Evolutionary conservation across 1,140 invertebrate species (phyloP), one percentile per base, ranked within the genome.

Genomic region (Drosophila azteca): DNA sequence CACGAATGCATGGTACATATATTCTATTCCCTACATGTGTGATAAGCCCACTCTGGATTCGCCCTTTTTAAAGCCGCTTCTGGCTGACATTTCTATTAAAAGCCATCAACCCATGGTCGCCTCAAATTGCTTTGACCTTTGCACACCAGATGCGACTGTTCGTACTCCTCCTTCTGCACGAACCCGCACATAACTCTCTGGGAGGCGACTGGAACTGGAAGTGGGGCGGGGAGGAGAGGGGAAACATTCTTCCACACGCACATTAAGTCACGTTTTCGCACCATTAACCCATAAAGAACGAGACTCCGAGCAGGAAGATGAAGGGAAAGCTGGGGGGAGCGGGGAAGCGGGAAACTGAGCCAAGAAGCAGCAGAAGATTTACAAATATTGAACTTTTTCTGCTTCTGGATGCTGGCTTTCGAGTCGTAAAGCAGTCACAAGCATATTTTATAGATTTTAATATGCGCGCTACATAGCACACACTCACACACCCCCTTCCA

Each of bases 221-320:
- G n/a, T n/a, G n/a, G n/a, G n/a, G n/a, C n/a, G n/a, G 65, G 46
- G 54, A 45, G 15, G 43, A 74, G 24, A 3, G 24, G 24, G 17
- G 17, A 78, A 66, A 77, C 73, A 87, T 88, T 85, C 77, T 54
- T 72, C 78, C 79, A 88, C 82, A 87, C 82, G 82, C 83, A 87
- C 89, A 90, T 90, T 90, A 90, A 90, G 89, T 90, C 89, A 90
- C 89, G 89, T 90, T 90, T 90, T 90, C 89, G 89, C 89, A 90
- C 89, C 89, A 90, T 90, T 90, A 90, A 90, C 89, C 89, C 89
- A 90, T 90, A 90, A 90, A 90, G 88, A 89, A 89, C 77, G 72
- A 70, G 64, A 60, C 53, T 67, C 26, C 29, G 9, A 63, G n/a
- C 8, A 17, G 8, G 26, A 13, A 39, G 35, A 20, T 1, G 39